Conservation (phyloP, 2,113 vertebrate genomes). For the Trematocara nigrifrons region DNA sequence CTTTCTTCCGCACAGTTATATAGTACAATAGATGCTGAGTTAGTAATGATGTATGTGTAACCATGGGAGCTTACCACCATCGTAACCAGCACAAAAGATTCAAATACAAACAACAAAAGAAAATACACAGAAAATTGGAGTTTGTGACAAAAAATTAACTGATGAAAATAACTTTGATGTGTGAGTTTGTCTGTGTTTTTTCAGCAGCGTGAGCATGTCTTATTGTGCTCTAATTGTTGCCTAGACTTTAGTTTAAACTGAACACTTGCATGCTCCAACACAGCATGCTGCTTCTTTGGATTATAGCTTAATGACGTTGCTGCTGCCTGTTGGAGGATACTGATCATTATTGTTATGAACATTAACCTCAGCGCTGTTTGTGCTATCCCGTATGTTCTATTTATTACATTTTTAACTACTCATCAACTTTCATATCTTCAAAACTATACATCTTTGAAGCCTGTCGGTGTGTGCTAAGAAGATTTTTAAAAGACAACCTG, state of each 20-base stretch:
- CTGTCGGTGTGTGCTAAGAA: background rate
- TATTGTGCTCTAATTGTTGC: background rate
- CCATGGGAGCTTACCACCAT: background rate
- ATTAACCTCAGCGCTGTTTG: background rate
- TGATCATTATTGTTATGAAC: background rate
- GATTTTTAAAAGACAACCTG: background rate
- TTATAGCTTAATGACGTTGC: background rate
- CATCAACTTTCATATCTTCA: background rate
- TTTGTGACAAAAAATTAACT: background rate
- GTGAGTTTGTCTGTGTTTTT: background rate
- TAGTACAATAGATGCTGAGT: background rate
- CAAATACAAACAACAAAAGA: fast-evolving
- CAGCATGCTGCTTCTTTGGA: background rate
- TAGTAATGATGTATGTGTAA: background rate
- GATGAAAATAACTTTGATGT: background rate
- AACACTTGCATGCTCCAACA: background rate
- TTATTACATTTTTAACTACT: background rate
- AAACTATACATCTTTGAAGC: background rate
- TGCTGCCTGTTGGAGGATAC: background rate
- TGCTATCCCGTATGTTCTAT: background rate
- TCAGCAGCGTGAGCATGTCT: background rate
- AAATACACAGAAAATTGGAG: background rate
- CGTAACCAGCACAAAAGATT: background rate
- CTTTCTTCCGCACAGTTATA: background rate
- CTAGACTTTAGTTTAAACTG: background rate